Conservation (phyloP, 1,140 invertebrate genomes). For the Pachypeltis micranthus region DNA sequence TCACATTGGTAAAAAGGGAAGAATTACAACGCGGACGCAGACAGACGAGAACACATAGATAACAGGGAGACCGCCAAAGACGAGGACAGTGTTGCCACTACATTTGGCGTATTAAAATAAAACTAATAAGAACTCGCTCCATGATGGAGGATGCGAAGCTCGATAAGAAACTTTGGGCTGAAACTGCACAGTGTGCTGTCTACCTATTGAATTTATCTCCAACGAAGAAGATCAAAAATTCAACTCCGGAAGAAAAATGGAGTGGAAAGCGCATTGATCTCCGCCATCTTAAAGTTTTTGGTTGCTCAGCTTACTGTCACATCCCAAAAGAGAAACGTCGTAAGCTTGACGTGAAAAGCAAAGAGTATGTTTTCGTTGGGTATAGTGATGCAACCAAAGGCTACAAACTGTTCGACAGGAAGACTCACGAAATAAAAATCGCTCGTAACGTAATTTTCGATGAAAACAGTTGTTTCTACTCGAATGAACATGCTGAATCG, state of each 20-base stretch:
- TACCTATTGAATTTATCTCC: too few relatives aligned
- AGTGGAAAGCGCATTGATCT: slow-evolving; percentile 27
- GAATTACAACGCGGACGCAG: too few relatives aligned
- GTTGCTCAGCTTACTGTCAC: slow-evolving; percentile 32
- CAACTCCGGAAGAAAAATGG: slow-evolving; percentile 31
- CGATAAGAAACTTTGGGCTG: background rate
- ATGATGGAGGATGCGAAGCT: background rate
- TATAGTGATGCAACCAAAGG: slow-evolving; percentile 33
- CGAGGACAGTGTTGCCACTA: too few relatives aligned
- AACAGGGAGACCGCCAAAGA: too few relatives aligned
- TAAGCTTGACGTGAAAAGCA: slow-evolving; percentile 32
- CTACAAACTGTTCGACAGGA: slow-evolving; percentile 25
- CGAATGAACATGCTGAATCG: background rate
- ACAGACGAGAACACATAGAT: too few relatives aligned
- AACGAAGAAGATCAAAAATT: too few relatives aligned
- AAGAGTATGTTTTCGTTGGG: slow-evolving; percentile 28
- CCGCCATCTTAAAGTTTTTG: slow-evolving; percentile 34
- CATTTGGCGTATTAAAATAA: too few relatives aligned
- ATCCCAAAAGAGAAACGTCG: slow-evolving; percentile 29
- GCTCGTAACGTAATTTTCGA: slow-evolving; percentile 23
- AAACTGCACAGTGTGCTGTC: too few relatives aligned
- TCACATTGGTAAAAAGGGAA: too few relatives aligned
- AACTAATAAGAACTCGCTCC: background rate
- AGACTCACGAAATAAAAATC: slow-evolving; percentile 19
- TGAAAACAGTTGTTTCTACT: background rate